Evolutionary conservation across 1,140 invertebrate genomes (phyloP).

Genomic region (Mesaphorura yosii): DNA sequence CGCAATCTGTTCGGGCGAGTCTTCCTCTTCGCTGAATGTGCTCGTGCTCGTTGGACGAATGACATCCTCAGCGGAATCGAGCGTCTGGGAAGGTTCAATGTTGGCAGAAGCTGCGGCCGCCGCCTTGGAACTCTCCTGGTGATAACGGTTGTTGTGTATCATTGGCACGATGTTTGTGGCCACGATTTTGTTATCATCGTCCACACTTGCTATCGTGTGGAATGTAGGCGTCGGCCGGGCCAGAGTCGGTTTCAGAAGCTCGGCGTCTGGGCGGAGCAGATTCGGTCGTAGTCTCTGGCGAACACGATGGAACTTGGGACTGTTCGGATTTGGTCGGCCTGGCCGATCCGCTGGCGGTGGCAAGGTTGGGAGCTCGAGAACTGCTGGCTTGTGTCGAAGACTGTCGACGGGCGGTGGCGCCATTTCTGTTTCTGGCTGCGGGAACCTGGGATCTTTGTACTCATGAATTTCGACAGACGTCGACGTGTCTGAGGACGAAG

Average conservation of each 20-base stretch:
- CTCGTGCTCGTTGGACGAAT: no score
- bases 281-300: no score
- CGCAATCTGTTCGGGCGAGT: no score
- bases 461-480: neutral
- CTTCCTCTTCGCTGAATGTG: no score
- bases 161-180: slow-evolving; percentile 30
- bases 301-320: slow-evolving; percentile 2
- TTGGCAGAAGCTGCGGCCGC: no score
- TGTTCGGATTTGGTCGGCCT: slow-evolving; percentile 13
- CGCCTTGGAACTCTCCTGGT: no score
- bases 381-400: slow-evolving; percentile 12
- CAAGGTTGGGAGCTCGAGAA: slow-evolving; percentile 22
- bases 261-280: slow-evolving; percentile 24
- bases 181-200: slow-evolving; percentile 34
- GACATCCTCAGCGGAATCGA: no score
- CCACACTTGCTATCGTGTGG: slow-evolving; percentile 34
- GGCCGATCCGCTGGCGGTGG: slow-evolving; percentile 22
- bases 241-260: slow-evolving; percentile 18
- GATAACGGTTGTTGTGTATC: no score
- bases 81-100: no score
- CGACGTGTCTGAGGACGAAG: neutral
- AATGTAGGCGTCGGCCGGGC: slow-evolving; percentile 17
- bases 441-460: neutral
- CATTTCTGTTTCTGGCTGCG: slow-evolving; percentile 23
- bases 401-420: slow-evolving; percentile 27